These are phyloP conservation scores for Tragelaphus buxtoni DNA, from an alignment of 2,113 vertebrate species.

Conservation along the genomic window DNA sequence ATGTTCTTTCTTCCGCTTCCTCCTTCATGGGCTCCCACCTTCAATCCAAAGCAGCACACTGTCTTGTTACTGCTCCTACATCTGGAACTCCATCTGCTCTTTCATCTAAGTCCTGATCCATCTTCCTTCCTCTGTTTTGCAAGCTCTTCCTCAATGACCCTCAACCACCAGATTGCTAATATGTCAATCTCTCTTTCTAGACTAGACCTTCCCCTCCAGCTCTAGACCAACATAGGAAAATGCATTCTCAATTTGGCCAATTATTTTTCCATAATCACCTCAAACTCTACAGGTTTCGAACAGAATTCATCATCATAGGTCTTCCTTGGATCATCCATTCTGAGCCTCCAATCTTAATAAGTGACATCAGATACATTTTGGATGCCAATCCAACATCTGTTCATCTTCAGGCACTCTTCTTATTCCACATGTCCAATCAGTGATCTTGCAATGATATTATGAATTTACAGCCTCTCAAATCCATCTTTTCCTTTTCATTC, in stretches of 20 bases:
- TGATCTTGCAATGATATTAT: not conserved
- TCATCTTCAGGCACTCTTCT: not conserved
- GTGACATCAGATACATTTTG: not conserved
- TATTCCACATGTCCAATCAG: not conserved
- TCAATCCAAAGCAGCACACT: not conserved
- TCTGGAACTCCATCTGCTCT: not conserved
- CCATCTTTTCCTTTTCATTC: not conserved
- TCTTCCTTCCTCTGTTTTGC: not conserved
- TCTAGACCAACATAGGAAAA: not conserved
- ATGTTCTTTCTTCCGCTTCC: not conserved
- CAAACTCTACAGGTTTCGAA: not conserved
- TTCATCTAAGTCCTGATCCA: not conserved
- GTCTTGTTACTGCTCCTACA: not conserved
- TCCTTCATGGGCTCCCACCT: not conserved
- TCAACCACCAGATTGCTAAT: not conserved
- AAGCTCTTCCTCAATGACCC: not conserved
- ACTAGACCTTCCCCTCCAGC: not conserved
- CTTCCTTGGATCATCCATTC: not conserved
- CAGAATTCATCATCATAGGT: not conserved
- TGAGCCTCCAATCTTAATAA: not conserved
- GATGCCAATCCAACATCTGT: not conserved
- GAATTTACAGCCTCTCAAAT: not conserved
- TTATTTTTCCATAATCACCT: not conserved
- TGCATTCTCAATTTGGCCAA: not conserved
- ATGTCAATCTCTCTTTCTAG: not conserved